Evolutionary conservation across 2,797 vertebrate genomes (phyloP).

Genomic region (Tolypeutes matacus): DNA sequence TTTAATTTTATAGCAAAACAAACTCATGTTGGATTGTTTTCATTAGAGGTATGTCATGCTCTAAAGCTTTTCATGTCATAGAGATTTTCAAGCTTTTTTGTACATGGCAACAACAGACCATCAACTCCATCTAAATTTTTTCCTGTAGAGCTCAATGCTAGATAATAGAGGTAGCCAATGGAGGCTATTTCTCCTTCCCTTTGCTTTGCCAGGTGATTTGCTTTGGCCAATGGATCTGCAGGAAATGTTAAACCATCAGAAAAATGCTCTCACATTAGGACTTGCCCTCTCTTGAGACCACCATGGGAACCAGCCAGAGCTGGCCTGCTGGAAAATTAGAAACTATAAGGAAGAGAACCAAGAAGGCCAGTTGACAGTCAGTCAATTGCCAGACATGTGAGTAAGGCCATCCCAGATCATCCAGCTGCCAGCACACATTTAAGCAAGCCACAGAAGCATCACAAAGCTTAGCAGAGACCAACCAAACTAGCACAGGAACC

Average conservation of each 20-base stretch:
- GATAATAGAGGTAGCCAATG: background rate
- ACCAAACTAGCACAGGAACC: background rate
- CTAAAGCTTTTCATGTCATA: background rate
- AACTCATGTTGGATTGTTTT: background rate
- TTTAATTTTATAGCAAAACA: constrained; percentile 42
- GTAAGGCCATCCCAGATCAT: background rate
- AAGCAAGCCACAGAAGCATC: background rate
- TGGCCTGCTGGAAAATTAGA: background rate
- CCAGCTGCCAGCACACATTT: background rate
- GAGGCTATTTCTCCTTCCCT: background rate
- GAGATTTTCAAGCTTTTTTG: background rate
- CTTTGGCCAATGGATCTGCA: background rate
- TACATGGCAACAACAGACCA: background rate
- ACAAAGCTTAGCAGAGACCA: background rate
- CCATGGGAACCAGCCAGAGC: background rate
- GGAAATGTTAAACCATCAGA: background rate
- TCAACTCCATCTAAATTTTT: background rate
- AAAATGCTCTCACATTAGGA: fast-evolving
- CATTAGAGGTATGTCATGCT: background rate
- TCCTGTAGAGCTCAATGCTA: background rate
- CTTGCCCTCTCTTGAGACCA: background rate
- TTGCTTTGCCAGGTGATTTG: background rate
- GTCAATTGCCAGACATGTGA: background rate
- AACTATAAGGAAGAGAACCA: background rate
- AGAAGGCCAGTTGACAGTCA: background rate